Conservation (phyloP, 2,113 vertebrate genomes). For the Aptenodytes forsteri region DNA sequence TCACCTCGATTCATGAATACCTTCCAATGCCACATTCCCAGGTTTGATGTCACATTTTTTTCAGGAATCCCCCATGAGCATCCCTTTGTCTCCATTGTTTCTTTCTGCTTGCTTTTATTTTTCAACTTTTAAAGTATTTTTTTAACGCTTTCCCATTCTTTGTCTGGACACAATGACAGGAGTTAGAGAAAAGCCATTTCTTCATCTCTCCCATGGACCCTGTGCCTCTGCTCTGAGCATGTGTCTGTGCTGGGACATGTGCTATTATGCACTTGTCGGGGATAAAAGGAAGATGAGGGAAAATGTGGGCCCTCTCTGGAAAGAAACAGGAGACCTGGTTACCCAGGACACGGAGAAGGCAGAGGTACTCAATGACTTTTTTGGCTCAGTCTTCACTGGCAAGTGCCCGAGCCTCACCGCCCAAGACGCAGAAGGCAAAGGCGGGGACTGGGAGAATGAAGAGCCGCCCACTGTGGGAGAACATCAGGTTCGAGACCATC, state of each 20-base stretch:
- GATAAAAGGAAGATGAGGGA: no score
- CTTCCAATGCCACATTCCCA: neutral
- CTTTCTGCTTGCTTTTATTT: neutral
- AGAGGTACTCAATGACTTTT: no score
- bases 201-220: neutral
- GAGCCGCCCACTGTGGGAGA: no score
- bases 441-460: no score
- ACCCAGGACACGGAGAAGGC: no score
- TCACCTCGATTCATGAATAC: neutral
- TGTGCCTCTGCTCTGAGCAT: neutral
- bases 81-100: neutral
- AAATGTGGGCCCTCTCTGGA: no score
- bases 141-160: neutral
- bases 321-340: no score
- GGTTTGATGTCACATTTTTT: neutral
- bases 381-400: no score
- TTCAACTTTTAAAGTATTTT: neutral
- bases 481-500: no score
- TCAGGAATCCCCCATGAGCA: neutral
- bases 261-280: neutral
- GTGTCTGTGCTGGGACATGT: neutral
- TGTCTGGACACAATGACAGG: neutral
- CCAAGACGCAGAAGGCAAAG: no score
- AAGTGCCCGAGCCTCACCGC: no score
- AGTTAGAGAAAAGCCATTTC: neutral